phyloP scores from a whole-genome alignment of 2,888 invertebrate genomes.

The Platycheirus albimanus region DNA sequence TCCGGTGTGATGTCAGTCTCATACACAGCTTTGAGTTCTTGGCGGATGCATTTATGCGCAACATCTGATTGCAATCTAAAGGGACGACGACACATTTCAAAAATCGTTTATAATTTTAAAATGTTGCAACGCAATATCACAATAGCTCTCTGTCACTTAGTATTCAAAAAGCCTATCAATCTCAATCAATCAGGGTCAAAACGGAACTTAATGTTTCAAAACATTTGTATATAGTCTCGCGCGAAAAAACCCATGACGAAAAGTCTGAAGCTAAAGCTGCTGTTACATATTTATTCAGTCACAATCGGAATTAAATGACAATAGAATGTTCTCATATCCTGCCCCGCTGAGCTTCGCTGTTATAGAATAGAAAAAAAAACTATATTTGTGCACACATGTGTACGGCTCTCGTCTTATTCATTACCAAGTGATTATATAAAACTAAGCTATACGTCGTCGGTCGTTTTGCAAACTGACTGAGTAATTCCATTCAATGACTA shows the following conservation, averaged over 20 bases:
- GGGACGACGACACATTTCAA: too few species aligned
- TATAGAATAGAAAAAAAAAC: conserved; percentile 9
- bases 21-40: too few species aligned
- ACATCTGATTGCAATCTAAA: too few species aligned
- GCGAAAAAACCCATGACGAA: conserved; percentile 48
- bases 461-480: conserved; percentile 32
- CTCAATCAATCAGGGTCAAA: conserved; percentile 48
- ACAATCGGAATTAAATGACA: conserved; percentile 53
- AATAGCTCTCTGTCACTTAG: conserved; percentile 12
- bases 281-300: conserved; percentile 10
- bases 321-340: conserved; percentile 68
- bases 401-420: conserved; percentile 42
- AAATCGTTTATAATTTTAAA: neutral
- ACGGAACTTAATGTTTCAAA: conserved; percentile 43
- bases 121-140: neutral
- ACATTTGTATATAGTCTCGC: conserved; percentile 11
- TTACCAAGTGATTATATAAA: conserved; percentile 58
- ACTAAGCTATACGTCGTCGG: conserved; percentile 1
- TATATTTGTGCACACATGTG: conserved; percentile 5
- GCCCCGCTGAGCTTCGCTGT: conserved; percentile 10
- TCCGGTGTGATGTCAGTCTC: too few species aligned
- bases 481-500: conserved; percentile 60
- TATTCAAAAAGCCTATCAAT: conserved; percentile 47
- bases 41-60: too few species aligned
- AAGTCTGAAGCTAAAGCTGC: conserved; percentile 18